Percentiles rank a stretch among this genome's conserved stretches.
Conservation (phyloP, 1,140 invertebrate species). For the Stegodyphus mimosarum region DNA sequence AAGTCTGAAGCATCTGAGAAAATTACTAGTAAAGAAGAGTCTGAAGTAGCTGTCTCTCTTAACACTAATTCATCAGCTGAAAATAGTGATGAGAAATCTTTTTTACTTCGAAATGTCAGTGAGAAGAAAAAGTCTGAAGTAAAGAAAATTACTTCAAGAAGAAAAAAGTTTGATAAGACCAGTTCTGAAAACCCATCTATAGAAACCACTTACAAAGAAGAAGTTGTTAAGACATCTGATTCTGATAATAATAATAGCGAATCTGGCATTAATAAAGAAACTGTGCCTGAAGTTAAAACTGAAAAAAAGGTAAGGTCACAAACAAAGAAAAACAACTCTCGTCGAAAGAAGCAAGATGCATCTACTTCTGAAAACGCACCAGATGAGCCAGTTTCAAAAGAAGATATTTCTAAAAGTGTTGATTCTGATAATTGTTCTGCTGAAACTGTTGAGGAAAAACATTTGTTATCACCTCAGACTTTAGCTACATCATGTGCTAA, state of each 20-base stretch:
- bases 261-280: too few relatives aligned
- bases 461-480: not conserved
- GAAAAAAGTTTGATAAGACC: conserved; percentile 8
- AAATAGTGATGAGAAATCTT: too few relatives aligned
- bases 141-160: not conserved
- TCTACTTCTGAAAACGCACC: too few relatives aligned
- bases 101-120: not conserved
- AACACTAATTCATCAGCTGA: too few relatives aligned
- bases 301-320: too few relatives aligned
- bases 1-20: not conserved
- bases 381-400: not conserved
- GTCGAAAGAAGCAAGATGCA: too few relatives aligned
- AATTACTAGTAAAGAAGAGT: not conserved
- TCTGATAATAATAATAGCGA: too few relatives aligned
- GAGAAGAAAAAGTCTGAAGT: conserved; percentile 4
- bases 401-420: not conserved
- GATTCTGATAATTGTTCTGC: not conserved
- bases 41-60: too few relatives aligned
- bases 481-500: not conserved
- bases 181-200: not conserved
- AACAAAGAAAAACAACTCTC: too few relatives aligned
- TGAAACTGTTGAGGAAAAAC: not conserved
- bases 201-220: too few relatives aligned
- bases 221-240: too few relatives aligned
- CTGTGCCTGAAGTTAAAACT: too few relatives aligned